Base-by-base conservation (phyloP, 2,888 invertebrate species). In the Mythimna pallens region DNA sequence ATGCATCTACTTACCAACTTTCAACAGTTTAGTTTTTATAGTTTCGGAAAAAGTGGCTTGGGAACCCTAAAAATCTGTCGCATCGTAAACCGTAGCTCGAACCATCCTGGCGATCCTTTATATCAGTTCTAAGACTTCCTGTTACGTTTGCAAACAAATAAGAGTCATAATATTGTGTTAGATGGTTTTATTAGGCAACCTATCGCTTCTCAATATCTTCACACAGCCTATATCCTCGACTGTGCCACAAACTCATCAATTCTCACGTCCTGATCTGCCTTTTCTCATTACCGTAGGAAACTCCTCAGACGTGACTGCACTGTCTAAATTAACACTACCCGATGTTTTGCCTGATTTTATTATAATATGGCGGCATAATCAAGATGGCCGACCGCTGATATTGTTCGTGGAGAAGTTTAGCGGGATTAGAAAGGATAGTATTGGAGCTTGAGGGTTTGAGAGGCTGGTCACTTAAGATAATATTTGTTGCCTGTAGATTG, bases 261-360 rank as follows among this genome's bases (percentile, higher is more conserved):
- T 76, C 62, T 65, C 87, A 86, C 86, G 85, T 86, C 58, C 74
- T 75, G 76, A 86, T 85, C 85, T 85, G 80, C 78, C 81, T 82
- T 82, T 83, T 82, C 87, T 87, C 83, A 86, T 87, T 87, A 86
- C 84, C 74, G 78, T 67, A 84, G 84, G 78, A 80, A 82, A 86
- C 86, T 87, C 77, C 58, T 25, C 73, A 66, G 78, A 88, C 88
- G 86, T 88, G 87, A 83, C 86, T 80, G 81, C 79, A 80, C 78
- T 81, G 68, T 75, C 72, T 77, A 77, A 84, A 82, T 81, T 86
- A 78, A 80, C 79, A 79, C 76, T 77, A 67, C 68, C 68, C 80
- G 52, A 78, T 79, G 76, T 69, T 82, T 71, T 74, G 65, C 65
- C 66, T 80, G 62, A 76, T 74, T 79, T 70, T 74, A 83, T 81